Conservation (phyloP, 2,888 invertebrate genomes). For the Dendrolimus houi region DNA sequence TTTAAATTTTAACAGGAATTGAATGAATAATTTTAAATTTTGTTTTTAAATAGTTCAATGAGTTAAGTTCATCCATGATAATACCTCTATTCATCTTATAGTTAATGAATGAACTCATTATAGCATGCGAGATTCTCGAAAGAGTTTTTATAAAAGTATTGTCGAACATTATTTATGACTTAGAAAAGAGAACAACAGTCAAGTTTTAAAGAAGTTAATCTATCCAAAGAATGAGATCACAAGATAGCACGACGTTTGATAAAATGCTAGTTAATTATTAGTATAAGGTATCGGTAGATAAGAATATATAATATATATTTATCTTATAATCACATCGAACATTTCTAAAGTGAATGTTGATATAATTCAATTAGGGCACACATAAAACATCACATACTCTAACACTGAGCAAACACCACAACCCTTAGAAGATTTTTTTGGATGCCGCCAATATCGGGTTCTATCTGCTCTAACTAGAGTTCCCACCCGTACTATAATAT, state of each 20-base stretch:
- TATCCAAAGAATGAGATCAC: slow-evolving; percentile 44
- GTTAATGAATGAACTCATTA: slow-evolving; percentile 20
- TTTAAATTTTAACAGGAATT: too few relatives aligned
- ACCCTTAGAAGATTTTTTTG: slow-evolving; percentile 33
- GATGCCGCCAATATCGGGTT: background rate
- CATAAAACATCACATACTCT: slow-evolving; percentile 24
- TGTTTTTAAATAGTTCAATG: too few relatives aligned
- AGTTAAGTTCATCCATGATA: slow-evolving; percentile 32
- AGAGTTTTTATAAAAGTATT: slow-evolving; percentile 46
- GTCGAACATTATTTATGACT: slow-evolving; percentile 41
- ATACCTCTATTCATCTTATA: slow-evolving; percentile 26
- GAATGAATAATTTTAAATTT: too few relatives aligned
- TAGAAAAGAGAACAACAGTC: slow-evolving; percentile 44
- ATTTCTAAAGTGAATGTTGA: slow-evolving; percentile 25
- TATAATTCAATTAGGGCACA: slow-evolving; percentile 19
- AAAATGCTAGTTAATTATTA: slow-evolving; percentile 9
- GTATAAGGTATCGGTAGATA: too few relatives aligned
- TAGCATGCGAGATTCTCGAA: slow-evolving; percentile 27
- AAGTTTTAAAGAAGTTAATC: slow-evolving; percentile 29
- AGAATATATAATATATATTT: slow-evolving; percentile 14
- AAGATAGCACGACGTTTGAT: slow-evolving; percentile 42
- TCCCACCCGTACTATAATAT: too few relatives aligned
- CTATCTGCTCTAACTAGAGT: too few relatives aligned
- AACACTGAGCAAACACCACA: slow-evolving; percentile 55
- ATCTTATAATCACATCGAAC: slow-evolving; percentile 33